Evolutionary conservation across 2,888 invertebrate species (phyloP).

Genomic region (Phorcus lineatus): DNA sequence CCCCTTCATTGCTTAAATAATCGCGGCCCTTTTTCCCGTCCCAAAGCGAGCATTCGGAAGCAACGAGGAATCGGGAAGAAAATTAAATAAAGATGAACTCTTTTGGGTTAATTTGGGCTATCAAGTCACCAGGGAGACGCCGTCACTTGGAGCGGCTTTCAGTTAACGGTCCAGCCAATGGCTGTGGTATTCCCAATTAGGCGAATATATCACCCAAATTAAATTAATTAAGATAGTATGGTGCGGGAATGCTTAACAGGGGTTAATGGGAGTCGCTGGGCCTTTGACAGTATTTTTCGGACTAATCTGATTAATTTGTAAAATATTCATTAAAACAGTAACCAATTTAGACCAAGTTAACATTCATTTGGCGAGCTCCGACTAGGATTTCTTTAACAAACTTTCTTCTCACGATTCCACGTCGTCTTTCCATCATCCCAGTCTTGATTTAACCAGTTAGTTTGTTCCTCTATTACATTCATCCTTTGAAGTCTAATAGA

Average conservation of each 20-base stretch:
- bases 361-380: conserved; percentile 23
- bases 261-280: conserved; percentile 43
- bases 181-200: conserved; percentile 47
- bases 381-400: background rate
- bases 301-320: conserved; percentile 64
- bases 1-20: conserved; percentile 26
- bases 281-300: conserved; percentile 30
- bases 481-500: conserved; percentile 1
- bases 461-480: too few relatives aligned
- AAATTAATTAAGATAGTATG: conserved; percentile 50
- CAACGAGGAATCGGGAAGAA: conserved; percentile 3
- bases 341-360: conserved; percentile 49
- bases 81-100: conserved; percentile 44
- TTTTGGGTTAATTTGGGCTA: conserved; percentile 44
- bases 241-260: conserved; percentile 38
- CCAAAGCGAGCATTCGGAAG: conserved; percentile 33
- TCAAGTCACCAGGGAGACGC: conserved; percentile 32
- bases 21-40: conserved; percentile 35
- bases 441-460: too few relatives aligned
- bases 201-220: conserved; percentile 50
- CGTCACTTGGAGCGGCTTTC: conserved; percentile 32
- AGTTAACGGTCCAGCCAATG: conserved; percentile 5
- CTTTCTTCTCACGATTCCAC: background rate
- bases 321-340: conserved; percentile 62
- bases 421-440: too few relatives aligned